Evolutionary conservation across 2,113 vertebrate species (phyloP).

Genomic region (Scytalopus superciliaris): DNA sequence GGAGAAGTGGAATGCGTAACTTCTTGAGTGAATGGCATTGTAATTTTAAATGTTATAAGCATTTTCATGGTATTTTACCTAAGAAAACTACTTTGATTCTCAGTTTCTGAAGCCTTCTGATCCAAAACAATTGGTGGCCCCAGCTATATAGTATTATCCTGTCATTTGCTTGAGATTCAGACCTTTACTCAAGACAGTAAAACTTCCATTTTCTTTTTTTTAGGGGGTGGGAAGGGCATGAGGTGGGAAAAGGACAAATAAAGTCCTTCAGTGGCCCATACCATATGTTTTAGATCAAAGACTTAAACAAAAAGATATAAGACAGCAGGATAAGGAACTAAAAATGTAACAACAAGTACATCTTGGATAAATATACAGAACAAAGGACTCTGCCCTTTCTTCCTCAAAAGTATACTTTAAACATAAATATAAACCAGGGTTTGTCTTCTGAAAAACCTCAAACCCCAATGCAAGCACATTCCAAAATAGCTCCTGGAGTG

Average conservation of each 20-base stretch:
- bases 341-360: neutral
- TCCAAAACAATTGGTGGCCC: neutral
- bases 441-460: conserved; percentile 37
- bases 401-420: neutral
- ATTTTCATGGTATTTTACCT: neutral
- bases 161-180: neutral
- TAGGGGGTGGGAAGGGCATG: neutral
- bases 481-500: neutral
- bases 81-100: neutral
- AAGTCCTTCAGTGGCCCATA: neutral
- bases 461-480: neutral
- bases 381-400: neutral
- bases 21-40: neutral
- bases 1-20: neutral
- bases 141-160: neutral
- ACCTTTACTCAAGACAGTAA: neutral
- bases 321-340: neutral
- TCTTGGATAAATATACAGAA: neutral
- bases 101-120: neutral
- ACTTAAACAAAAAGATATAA: neutral
- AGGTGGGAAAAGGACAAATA: neutral
- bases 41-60: neutral
- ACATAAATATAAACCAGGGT: neutral
- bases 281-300: neutral
- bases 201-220: neutral